Percentiles rank a stretch among this genome's conserved stretches.
These are phyloP conservation scores for Theretra japonica DNA, from an alignment of 2,888 invertebrate species.

Conservation along the genomic window DNA sequence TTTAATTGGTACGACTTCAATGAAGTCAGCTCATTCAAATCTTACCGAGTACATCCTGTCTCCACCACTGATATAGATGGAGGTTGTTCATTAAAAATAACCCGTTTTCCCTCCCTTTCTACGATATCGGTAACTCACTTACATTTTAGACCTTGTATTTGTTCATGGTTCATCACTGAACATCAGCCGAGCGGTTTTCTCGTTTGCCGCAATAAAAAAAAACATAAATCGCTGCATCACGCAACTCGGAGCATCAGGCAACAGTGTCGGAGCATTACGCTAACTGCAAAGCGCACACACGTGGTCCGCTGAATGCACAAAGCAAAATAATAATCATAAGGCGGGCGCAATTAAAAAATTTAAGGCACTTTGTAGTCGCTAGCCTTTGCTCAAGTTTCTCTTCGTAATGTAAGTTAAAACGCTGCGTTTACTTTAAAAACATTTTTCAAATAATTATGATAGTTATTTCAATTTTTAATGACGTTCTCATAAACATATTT, in stretches of 20 bases:
- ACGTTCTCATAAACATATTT: constrained; percentile 39
- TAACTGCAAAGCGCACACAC: constrained; percentile 62
- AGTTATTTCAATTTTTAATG: constrained; percentile 46
- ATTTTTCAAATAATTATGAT: constrained; percentile 45
- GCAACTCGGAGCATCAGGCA: not conserved
- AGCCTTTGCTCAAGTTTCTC: constrained; percentile 60
- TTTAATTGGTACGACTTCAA: too few relatives aligned
- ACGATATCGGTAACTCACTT: too few relatives aligned
- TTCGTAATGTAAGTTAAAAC: constrained; percentile 58
- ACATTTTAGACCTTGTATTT: too few relatives aligned
- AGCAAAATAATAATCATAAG: constrained; percentile 81
- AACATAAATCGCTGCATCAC: constrained; percentile 19
- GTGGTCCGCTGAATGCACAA: constrained; percentile 78
- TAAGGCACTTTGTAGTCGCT: constrained; percentile 79
- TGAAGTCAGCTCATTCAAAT: too few relatives aligned
- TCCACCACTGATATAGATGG: too few relatives aligned
- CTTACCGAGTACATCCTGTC: too few relatives aligned
- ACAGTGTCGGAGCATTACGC: constrained; percentile 51
- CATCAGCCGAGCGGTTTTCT: too few relatives aligned
- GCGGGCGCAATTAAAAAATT: constrained; percentile 82
- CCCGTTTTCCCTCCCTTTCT: too few relatives aligned
- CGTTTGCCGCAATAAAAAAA: not conserved
- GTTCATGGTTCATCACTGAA: too few relatives aligned
- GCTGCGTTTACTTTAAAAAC: constrained; percentile 48
- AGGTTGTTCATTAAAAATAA: too few relatives aligned